Conservation (phyloP, 2,113 vertebrate species). For the Aptenodytes patagonicus region DNA sequence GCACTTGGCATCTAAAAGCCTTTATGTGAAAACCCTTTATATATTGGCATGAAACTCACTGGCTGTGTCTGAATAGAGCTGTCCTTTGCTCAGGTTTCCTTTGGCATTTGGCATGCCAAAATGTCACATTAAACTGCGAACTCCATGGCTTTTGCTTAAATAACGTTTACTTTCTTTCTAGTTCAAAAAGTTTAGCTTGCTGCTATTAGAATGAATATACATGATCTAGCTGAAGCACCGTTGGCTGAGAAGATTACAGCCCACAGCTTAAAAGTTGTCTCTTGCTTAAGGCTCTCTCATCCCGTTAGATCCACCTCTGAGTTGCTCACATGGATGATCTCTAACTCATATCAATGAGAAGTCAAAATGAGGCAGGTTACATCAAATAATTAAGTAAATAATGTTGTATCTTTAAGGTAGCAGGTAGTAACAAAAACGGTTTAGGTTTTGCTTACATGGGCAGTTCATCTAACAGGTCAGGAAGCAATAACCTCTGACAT, state of each 20-base stretch:
- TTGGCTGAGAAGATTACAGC: not conserved
- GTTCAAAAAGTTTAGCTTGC: not conserved
- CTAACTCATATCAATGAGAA: not conserved
- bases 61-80: not conserved
- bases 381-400: not conserved
- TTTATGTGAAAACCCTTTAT: not conserved
- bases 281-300: not conserved
- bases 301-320: not conserved
- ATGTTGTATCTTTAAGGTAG: not conserved
- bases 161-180: not conserved
- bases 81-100: not conserved
- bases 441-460: not conserved
- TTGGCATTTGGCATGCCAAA: not conserved
- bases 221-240: not conserved
- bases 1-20: not conserved
- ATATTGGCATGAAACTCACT: not conserved
- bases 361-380: not conserved
- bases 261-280: not conserved
- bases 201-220: not conserved
- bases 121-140: not conserved
- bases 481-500: not conserved
- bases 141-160: not conserved
- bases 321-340: not conserved
- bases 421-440: not conserved
- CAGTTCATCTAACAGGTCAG: not conserved